Base-by-base conservation (phyloP, 2,797 vertebrate genomes). In the Ciconia nigra region DNA sequence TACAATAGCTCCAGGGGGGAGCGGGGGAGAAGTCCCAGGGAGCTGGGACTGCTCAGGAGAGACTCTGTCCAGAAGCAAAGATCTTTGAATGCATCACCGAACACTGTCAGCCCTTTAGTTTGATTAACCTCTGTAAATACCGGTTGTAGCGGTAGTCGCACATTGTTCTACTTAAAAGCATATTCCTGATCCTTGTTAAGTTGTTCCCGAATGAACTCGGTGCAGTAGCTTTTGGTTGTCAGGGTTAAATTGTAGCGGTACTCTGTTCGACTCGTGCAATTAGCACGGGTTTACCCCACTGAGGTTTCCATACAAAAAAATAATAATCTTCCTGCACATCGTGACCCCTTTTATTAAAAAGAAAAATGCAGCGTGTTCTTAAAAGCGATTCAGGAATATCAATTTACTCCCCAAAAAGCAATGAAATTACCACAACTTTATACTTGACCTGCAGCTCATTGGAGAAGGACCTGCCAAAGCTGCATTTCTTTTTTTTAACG, bases 381-480 rank as follows among this genome's bases (percentile, higher is more conserved):
- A 54, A 47, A 89, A 41, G 46, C 4, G 4, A 31, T 77, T 72
- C 35, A 42, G 81, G 73, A 79, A 20, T 37, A 42, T 3, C 7
- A 8, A 24, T 67, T 87, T n/a, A 35, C 33, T 89, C 54, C 66
- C 41, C 22, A 2, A 24, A 65, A 87, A 55, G 28, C 65, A 80
- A 57, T 65, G 31, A 46, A 67, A 66, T 58, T 39, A 94, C 83
- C 20, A 10, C 2, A 4, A 44, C 62, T 49, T 80, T 87, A 31
- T 66, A 89, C 44, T 31, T 51, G 80, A 90, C 49, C 86, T 90
- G 74, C 89, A 81, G 89, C 39, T 92, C 54, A 26, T 37, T 83
- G 77, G 78, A 97, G 71, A 89, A 91, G 84, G 83, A 86, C 77
- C 97, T 97, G 92, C 90, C 87, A 93, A 94, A 96, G 87, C 95